phyloP scores from a whole-genome alignment of 2,113 vertebrate genomes.

The Seriola rivoliana region DNA sequence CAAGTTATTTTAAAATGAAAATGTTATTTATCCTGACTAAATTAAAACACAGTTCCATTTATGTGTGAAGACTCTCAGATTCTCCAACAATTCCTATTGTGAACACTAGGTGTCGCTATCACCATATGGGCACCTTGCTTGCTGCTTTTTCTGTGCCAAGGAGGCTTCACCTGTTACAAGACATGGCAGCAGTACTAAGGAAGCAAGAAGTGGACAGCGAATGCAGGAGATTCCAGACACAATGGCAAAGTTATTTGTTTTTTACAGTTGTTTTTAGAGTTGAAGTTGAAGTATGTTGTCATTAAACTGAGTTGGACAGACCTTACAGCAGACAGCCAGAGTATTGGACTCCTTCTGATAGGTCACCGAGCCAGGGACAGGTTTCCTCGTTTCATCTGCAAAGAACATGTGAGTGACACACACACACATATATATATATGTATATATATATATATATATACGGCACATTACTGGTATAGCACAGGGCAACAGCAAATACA shows the following conservation, averaged over 20 bases:
- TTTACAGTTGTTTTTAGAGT: too few relatives aligned
- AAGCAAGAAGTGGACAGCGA: background rate
- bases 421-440: too few relatives aligned
- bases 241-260: too few relatives aligned
- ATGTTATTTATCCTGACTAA: too few relatives aligned
- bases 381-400: conserved; percentile 61
- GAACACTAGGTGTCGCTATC: background rate
- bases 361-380: conserved; percentile 86
- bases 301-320: conserved; percentile 59
- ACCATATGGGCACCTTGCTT: background rate
- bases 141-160: background rate
- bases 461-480: background rate
- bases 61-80: too few relatives aligned
- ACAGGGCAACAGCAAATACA: background rate
- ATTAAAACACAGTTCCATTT: too few relatives aligned
- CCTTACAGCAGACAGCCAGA: conserved; percentile 91
- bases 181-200: background rate
- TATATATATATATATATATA: background rate
- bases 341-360: conserved; percentile 87
- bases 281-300: too few relatives aligned
- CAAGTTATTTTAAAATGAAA: too few relatives aligned
- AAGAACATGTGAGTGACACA: background rate
- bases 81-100: background rate
- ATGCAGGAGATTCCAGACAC: too few relatives aligned
- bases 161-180: background rate